These are phyloP conservation scores for Stenodema calcarata DNA, from an alignment of 2,888 invertebrate genomes.

Conservation along the genomic window DNA sequence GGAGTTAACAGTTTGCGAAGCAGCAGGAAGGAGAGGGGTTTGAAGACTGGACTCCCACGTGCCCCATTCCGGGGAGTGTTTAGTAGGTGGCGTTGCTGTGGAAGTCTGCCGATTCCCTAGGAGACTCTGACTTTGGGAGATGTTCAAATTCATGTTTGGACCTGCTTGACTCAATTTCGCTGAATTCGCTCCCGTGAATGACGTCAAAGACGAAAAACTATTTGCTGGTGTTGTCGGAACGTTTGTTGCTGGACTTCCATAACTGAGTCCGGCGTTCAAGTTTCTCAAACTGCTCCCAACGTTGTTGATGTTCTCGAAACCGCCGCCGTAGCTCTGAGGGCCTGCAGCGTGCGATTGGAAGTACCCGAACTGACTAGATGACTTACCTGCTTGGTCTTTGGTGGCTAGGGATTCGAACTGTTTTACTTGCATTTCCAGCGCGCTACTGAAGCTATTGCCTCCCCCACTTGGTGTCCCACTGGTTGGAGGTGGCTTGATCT, in stretches of 20 bases:
- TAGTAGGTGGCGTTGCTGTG: neutral
- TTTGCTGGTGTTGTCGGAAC: neutral
- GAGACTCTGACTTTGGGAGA: conserved; percentile 26
- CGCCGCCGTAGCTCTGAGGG: neutral
- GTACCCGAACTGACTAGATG: conserved; percentile 8
- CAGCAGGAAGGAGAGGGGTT: conserved; percentile 32
- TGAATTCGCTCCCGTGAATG: conserved; percentile 20
- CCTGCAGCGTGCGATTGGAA: conserved; percentile 4
- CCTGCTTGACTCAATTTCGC: neutral
- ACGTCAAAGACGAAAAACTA: conserved; percentile 1
- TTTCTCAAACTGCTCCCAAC: neutral
- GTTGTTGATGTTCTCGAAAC: neutral
- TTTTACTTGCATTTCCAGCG: conserved; percentile 14
- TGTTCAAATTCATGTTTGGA: conserved; percentile 29
- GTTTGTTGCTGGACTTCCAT: neutral
- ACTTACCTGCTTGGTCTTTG: neutral
- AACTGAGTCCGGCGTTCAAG: neutral
- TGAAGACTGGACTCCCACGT: conserved; percentile 36
- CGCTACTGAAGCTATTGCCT: neutral
- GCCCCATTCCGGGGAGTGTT: conserved; percentile 26
- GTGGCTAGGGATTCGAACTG: conserved; percentile 3
- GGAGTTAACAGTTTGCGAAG: neutral
- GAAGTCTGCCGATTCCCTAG: neutral
- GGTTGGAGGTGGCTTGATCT: neutral
- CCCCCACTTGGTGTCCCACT: neutral